phyloP scores from a whole-genome alignment of 2,113 vertebrate genomes.

The Pollimyrus isidori region DNA sequence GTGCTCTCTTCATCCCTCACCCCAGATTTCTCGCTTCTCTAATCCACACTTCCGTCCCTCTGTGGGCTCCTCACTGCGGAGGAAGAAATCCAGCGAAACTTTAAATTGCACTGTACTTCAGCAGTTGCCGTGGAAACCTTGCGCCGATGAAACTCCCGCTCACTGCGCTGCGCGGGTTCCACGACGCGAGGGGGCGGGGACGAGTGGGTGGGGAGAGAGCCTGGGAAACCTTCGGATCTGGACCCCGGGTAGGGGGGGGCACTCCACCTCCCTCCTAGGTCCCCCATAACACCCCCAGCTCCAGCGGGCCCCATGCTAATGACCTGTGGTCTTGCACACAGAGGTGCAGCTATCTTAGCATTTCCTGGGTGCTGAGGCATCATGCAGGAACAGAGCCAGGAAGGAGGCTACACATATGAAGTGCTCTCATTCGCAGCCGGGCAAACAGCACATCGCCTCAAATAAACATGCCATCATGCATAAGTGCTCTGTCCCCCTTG shows the following conservation, averaged over 20 bases:
- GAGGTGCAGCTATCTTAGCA: not conserved
- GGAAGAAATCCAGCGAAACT: constrained; percentile 29
- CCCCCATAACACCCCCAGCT: not conserved
- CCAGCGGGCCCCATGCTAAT: not conserved
- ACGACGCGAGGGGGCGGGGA: constrained; percentile 10
- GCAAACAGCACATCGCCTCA: not conserved
- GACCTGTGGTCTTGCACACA: not conserved
- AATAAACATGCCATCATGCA: not conserved
- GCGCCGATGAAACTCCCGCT: not conserved
- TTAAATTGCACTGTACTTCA: constrained; percentile 40
- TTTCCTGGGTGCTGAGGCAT: not conserved
- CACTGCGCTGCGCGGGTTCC: not conserved
- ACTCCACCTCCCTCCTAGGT: not conserved
- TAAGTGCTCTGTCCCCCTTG: not conserved
- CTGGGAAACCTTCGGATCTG: constrained; percentile 1
- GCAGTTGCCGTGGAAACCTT: constrained; percentile 36
- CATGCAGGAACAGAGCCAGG: not conserved
- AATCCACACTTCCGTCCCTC: constrained; percentile 26
- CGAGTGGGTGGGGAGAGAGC: not conserved
- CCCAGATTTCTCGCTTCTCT: not conserved
- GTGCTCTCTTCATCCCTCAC: not conserved
- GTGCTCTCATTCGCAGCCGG: not conserved
- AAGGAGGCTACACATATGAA: not conserved
- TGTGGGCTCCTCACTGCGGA: not conserved
- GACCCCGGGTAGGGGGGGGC: not conserved